Evolutionary conservation across 2,113 vertebrate species (phyloP).

Genomic region (Gasterosteus nipponicus): DNA sequence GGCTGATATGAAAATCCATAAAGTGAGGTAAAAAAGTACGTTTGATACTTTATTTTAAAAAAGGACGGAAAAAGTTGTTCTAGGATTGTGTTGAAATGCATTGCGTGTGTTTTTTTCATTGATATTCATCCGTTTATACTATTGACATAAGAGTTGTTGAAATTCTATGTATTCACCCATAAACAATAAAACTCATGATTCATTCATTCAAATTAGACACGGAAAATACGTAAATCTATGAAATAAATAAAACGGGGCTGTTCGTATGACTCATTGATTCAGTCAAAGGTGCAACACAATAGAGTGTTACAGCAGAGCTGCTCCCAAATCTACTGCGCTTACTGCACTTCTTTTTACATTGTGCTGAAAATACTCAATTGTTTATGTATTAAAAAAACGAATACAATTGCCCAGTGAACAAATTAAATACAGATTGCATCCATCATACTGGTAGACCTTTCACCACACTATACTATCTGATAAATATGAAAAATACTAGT

Average conservation of each 20-base stretch:
- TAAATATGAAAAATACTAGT: neutral
- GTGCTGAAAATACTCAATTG: neutral
- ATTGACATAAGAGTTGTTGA: too few species aligned
- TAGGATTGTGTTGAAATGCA: too few species aligned
- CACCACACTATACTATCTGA: neutral
- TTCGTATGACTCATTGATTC: neutral
- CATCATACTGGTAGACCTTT: slow-evolving; percentile 2
- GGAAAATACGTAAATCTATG: too few species aligned
- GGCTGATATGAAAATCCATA: neutral
- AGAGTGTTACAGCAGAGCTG: neutral
- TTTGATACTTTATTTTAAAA: too few species aligned
- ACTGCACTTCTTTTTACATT: neutral
- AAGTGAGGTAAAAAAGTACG: too few species aligned
- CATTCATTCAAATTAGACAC: too few species aligned
- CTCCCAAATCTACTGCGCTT: neutral
- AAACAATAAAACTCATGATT: neutral
- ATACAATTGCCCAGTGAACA: neutral
- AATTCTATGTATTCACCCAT: neutral
- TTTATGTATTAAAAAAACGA: neutral
- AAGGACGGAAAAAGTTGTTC: too few species aligned
- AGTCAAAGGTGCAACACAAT: slow-evolving; percentile 8
- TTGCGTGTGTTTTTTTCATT: neutral
- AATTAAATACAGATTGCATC: neutral
- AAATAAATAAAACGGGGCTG: too few species aligned
- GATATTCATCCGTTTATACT: neutral